phyloP scores from a whole-genome alignment of 2,888 invertebrate genomes.

The Chrysotoxum bicinctum region DNA sequence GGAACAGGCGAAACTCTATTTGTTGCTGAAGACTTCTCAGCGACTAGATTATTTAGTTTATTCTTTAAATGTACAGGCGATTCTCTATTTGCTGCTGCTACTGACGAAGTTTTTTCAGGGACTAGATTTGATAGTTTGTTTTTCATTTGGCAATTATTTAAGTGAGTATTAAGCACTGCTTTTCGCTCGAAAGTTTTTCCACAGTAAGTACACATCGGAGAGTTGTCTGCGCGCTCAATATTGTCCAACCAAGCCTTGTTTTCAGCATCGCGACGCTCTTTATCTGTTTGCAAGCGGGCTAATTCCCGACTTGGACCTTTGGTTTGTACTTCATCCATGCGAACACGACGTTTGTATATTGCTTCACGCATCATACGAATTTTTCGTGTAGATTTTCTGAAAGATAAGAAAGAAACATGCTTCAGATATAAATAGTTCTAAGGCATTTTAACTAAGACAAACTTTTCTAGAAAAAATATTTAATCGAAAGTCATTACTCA shows the following conservation, averaged over 20 bases:
- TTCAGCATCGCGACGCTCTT: constrained; percentile 55
- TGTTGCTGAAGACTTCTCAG: constrained; percentile 36
- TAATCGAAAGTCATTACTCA: constrained; percentile 76
- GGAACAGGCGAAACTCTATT: constrained; percentile 52
- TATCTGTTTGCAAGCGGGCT: constrained; percentile 77
- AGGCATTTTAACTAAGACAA: neutral
- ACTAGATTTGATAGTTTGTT: constrained; percentile 76
- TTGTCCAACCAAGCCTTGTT: constrained; percentile 82
- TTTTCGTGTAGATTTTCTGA: constrained; percentile 87
- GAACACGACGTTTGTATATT: constrained; percentile 86
- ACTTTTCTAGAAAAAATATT: neutral
- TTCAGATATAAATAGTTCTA: neutral
- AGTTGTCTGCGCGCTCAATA: constrained; percentile 84
- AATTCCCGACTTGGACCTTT: constrained; percentile 79
- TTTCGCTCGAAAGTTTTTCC: constrained; percentile 88
- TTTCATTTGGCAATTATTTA: constrained; percentile 85
- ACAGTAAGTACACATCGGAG: constrained; percentile 84
- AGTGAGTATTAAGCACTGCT: constrained; percentile 88
- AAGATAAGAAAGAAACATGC: constrained; percentile 74
- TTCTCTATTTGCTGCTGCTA: constrained; percentile 35
- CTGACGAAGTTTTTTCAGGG: constrained; percentile 38
- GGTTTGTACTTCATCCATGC: constrained; percentile 84
- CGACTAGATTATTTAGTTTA: constrained; percentile 73
- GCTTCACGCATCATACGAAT: constrained; percentile 86
- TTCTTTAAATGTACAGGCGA: constrained; percentile 78